phyloP scores from a whole-genome alignment of 2,888 invertebrate genomes.

The Podotricha telesiphe region DNA sequence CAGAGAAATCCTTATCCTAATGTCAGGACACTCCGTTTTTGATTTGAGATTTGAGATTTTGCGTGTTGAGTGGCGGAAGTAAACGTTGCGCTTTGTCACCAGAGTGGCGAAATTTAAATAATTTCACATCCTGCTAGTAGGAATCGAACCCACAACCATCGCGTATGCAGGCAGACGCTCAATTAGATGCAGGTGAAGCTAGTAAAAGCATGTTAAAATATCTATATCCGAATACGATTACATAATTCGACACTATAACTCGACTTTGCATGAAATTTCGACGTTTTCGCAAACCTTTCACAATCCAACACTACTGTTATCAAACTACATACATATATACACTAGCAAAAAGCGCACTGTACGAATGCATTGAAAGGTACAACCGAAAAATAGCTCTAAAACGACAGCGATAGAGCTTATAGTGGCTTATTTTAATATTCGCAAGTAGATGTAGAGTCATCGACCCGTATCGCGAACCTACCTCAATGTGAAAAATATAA shows the following conservation, averaged over 20 bases:
- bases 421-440: constrained; percentile 20
- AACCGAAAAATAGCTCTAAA: constrained; percentile 51
- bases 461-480: constrained; percentile 77
- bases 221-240: constrained; percentile 37
- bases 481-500: constrained; percentile 75
- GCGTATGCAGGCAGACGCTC: too few relatives aligned
- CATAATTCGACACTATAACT: constrained; percentile 39
- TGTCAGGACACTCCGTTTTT: too few relatives aligned
- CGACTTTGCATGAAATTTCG: constrained; percentile 57
- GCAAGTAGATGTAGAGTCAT: constrained; percentile 62
- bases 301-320: constrained; percentile 68
- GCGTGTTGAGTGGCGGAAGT: too few relatives aligned
- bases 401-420: constrained; percentile 9
- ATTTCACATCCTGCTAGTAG: too few relatives aligned
- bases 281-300: constrained; percentile 66
- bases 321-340: constrained; percentile 70
- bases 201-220: constrained; percentile 30
- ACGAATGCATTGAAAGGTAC: constrained; percentile 39
- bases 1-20: too few relatives aligned
- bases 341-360: constrained; percentile 61
- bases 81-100: too few relatives aligned
- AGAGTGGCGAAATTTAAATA: too few relatives aligned
- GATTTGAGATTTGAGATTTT: too few relatives aligned
- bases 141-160: too few relatives aligned
- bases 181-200: too few relatives aligned